Base-by-base conservation (phyloP, 1,140 invertebrate genomes). In the Lordiphosa clarofinis region DNA sequence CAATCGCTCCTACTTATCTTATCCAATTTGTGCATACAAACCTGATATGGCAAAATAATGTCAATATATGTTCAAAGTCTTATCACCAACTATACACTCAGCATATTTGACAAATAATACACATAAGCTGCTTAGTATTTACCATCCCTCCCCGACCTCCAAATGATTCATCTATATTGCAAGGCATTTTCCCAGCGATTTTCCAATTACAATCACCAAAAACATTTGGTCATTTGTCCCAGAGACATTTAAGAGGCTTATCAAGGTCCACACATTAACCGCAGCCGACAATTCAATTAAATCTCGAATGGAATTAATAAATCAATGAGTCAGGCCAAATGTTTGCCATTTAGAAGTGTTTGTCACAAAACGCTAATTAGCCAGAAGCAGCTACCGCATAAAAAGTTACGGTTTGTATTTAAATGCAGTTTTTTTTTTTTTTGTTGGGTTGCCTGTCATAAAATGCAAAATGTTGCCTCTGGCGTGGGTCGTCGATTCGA, bases 291-390 rank as follows among this genome's bases (percentile, higher is more conserved):
- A 48, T 38, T 69, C 59, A 70, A 79, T 79, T 73, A 79, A 73
- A 57, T 70, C 24, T 28, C 62, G 58, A 78, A 66, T 70, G 72
- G 65, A 79, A 79, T 79, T 79, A 79, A 70, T 46, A 54, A 58
- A 64, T 63, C 65, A 63, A 63, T 68, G 56, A 54, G 49, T 53
- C 65, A 65, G 36, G 56, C 63, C 56, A 60, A 73, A 46, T 73
- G 71, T 62, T 79, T 57, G 61, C 57, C 70, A 74, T 81, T 67
- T 70, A 72, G 62, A 79, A 79, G 60, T 56, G 60, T 70, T 70
- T 78, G 70, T 70, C 75, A 70, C 65, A 65, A 70, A 73, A 66
- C 56, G 49, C 75, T 79, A 79, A 79, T 79, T 79, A 79, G 74
- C 78, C 71, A 28, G 24, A 0, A 68, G 59, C 58, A 69, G 59